Percentiles rank a stretch among this genome's conserved stretches.
These are phyloP conservation scores for Calypte anna DNA, from an alignment of 2,113 vertebrate species.

Conservation along the genomic window DNA sequence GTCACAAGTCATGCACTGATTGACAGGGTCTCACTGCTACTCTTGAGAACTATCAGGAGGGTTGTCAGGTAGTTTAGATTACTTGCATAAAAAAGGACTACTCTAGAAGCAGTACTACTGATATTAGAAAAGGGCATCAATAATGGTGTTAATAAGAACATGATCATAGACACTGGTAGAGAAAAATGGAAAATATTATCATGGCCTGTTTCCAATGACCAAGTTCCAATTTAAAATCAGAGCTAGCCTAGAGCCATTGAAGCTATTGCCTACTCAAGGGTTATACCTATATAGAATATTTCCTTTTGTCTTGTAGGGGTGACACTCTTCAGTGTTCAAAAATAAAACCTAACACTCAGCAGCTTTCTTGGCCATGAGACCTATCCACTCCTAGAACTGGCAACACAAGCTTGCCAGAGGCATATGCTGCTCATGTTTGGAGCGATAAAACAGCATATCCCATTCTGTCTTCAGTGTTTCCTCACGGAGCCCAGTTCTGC, in stretches of 20 bases:
- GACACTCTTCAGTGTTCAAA: neutral
- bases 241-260: neutral
- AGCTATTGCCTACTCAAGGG: neutral
- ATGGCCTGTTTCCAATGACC: neutral
- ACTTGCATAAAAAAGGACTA: neutral
- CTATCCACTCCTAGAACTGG: neutral
- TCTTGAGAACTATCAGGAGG: neutral
- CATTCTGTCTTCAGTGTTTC: neutral
- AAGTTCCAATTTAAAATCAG: neutral
- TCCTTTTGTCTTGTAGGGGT: neutral
- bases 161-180: neutral
- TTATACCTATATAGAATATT: neutral
- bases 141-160: neutral
- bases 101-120: neutral
- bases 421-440: neutral
- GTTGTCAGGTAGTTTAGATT: conserved; percentile 3
- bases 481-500: neutral
- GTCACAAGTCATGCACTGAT: conserved; percentile 26
- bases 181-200: neutral
- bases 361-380: conserved; percentile 39
- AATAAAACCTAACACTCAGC: conserved; percentile 43
- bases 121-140: neutral
- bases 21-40: neutral
- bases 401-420: conserved; percentile 26
- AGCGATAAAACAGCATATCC: neutral